Base-by-base conservation (phyloP, 1,140 invertebrate species). In the Mycetomoellerius zeteki region DNA sequence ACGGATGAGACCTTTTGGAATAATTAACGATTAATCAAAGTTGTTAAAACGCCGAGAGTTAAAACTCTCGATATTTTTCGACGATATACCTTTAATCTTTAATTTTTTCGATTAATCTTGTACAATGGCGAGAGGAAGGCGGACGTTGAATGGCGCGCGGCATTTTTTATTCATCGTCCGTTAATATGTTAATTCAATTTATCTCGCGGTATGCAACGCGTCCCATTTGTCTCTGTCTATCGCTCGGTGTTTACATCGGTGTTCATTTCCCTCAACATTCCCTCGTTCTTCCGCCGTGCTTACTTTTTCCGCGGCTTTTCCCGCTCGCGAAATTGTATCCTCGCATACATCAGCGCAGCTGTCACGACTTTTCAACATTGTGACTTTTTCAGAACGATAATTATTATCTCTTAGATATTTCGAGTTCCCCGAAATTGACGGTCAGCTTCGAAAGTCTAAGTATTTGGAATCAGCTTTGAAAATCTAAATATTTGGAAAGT, bases 171-270 rank as follows among this genome's bases (percentile, higher is more conserved):
- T 82, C 54, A 12, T 47, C n/a, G n/a, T n/a, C 69, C 69, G 52
- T 73, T 84, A 75, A 75, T 84, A 84, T 84, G 69, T 84, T 84
- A 84, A 84, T 84, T 84, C 37, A 84, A 84, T 84, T 84, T 84
- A 84, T 84, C 52, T 84, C 37, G 37, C 67, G 30, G 64, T 30
- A 37, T 19, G 78, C 78, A 84, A 84, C 69, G 72, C 21, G 69
- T 19, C 75, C 16, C 52, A 69, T 86, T 78, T 50, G n/a, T 81
- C 64, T 62, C 65, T 47, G 85, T 52, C 56, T 58, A 27, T 85
- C 73, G 82, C 37, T 65, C 58, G 76, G 4, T 75, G 54, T 60
- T 67, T 54, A 24, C 37, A 72, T 72, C 24, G 43, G 37, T 54
- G 86, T 67, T 65, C 19, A 73, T 52, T 64, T 64, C 21, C 27